phyloP scores from a whole-genome alignment of 2,888 invertebrate species.

The Bombyx huttoni region DNA sequence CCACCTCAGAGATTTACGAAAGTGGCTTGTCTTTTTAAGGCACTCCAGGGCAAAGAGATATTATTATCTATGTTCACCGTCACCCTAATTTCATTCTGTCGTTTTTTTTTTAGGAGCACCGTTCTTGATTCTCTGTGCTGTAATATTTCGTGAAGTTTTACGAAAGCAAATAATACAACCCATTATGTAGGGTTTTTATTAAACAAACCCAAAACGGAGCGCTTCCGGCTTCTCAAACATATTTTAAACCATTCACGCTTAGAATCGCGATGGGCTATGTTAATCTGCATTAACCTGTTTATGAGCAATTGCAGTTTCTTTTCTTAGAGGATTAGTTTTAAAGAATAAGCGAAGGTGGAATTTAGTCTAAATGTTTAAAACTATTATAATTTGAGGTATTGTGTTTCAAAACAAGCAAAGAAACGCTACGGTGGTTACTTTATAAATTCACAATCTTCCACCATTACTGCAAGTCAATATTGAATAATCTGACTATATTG shows the following conservation, averaged over 20 bases:
- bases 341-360: not conserved
- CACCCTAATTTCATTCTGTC: constrained; percentile 32
- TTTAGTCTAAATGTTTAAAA: too few species aligned
- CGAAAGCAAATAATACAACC: constrained; percentile 29
- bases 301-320: constrained; percentile 7
- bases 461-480: too few species aligned
- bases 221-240: constrained; percentile 18
- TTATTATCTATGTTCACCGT: constrained; percentile 46
- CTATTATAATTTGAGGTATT: too few species aligned
- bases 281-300: constrained; percentile 16
- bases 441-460: too few species aligned
- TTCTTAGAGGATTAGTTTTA: constrained; percentile 5
- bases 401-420: too few species aligned
- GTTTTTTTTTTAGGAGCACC: constrained; percentile 28
- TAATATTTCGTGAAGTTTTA: constrained; percentile 24
- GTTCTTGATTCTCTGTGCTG: constrained; percentile 30
- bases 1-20: constrained; percentile 53
- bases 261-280: constrained; percentile 17
- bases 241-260: constrained; percentile 23
- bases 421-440: too few species aligned
- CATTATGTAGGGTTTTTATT: constrained; percentile 19
- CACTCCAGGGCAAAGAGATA: constrained; percentile 38
- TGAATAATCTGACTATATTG: not conserved
- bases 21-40: constrained; percentile 50
- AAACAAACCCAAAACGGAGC: constrained; percentile 14